These are phyloP conservation scores for Urechis unicinctus DNA, from an alignment of 2,888 invertebrate species.

Conservation along the genomic window DNA sequence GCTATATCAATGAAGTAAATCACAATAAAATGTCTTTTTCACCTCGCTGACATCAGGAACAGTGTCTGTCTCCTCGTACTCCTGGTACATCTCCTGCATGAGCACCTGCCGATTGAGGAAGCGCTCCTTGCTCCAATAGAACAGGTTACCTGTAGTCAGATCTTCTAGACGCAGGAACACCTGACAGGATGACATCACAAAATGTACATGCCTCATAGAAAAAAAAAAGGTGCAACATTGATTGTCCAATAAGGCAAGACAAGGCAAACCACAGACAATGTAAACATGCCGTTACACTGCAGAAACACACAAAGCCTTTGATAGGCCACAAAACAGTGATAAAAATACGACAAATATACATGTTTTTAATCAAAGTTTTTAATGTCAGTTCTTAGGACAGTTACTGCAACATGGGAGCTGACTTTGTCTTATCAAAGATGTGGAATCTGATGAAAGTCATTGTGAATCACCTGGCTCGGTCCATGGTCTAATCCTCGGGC, in stretches of 20 bases:
- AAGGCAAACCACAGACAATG: too few relatives aligned
- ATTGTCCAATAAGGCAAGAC: too few relatives aligned
- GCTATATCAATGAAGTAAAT: neutral
- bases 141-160: constrained; percentile 17
- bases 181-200: too few relatives aligned
- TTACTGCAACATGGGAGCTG: too few relatives aligned
- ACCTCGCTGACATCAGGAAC: constrained; percentile 12
- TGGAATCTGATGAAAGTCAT: too few relatives aligned
- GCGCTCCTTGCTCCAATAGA: constrained; percentile 19
- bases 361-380: too few relatives aligned
- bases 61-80: constrained; percentile 15
- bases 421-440: too few relatives aligned
- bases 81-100: constrained; percentile 23
- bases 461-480: constrained; percentile 20
- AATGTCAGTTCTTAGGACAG: too few relatives aligned
- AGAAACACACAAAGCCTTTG: neutral
- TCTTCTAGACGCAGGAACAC: constrained; percentile 17
- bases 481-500: constrained; percentile 17
- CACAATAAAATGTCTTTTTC: neutral
- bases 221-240: too few relatives aligned
- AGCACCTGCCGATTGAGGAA: constrained; percentile 22
- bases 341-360: too few relatives aligned
- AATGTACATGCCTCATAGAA: too few relatives aligned
- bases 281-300: too few relatives aligned
- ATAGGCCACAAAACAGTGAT: neutral